Percentiles rank a stretch among this genome's conserved stretches.
Evolutionary conservation across 2,113 vertebrate species (phyloP).

Genomic region (Dinomys branickii): DNA sequence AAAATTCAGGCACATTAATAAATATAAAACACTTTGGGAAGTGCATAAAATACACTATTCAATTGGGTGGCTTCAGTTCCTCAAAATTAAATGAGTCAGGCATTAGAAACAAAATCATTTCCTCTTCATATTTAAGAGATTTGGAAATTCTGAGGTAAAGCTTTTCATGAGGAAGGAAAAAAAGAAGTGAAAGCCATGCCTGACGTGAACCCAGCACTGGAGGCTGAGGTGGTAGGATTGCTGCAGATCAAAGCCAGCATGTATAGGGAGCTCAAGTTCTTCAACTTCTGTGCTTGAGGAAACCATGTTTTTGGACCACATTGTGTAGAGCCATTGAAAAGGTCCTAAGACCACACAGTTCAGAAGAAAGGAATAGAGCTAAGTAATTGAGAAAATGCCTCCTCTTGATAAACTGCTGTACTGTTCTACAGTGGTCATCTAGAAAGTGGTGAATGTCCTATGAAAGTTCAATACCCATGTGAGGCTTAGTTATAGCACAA

Average conservation of each 20-base stretch:
- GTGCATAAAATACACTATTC: neutral
- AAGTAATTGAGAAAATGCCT: neutral
- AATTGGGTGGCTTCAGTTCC: constrained; percentile 24
- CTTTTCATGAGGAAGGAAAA: neutral
- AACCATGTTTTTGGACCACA: neutral
- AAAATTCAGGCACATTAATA: constrained; percentile 15
- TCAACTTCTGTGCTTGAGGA: neutral
- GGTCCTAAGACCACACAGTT: neutral
- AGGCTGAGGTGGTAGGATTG: neutral
- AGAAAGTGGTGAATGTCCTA: neutral
- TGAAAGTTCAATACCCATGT: neutral
- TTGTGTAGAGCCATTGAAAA: neutral
- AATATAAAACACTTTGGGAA: constrained; percentile 39
- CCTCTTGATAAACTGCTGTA: neutral
- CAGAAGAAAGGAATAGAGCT: neutral
- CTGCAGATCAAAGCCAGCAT: neutral
- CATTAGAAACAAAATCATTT: constrained; percentile 41
- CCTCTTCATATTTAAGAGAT: neutral
- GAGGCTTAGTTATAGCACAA: neutral
- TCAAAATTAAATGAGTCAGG: neutral
- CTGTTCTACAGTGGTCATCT: neutral
- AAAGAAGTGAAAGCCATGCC: neutral
- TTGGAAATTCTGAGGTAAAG: constrained; percentile 7
- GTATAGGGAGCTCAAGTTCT: neutral
- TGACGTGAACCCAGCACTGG: neutral